Evolutionary conservation across 2,113 vertebrate species (phyloP).

Genomic region (Macquaria ambigua): DNA sequence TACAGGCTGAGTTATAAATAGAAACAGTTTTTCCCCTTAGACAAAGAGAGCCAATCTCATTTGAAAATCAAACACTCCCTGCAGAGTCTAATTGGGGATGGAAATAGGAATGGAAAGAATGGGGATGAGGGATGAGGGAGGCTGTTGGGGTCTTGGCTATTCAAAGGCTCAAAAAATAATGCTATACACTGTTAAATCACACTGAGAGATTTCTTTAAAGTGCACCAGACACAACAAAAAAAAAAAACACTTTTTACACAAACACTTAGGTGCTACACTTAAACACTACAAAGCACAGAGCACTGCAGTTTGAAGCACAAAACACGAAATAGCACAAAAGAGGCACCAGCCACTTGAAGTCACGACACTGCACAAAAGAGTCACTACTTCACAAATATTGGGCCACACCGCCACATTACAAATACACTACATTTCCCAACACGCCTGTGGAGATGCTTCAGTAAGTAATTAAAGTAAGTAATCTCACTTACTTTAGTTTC

Average conservation of each 20-base stretch:
- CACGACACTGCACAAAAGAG: constrained; percentile 50
- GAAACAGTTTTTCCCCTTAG: constrained; percentile 41
- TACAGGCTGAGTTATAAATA: constrained; percentile 64
- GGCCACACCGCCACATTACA: constrained; percentile 49
- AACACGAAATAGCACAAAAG: constrained; percentile 39
- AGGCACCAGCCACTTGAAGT: constrained; percentile 30
- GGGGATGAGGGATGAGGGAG: constrained; percentile 62
- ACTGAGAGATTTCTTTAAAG: constrained; percentile 34
- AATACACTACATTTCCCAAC: constrained; percentile 73
- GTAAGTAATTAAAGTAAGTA: constrained; percentile 66
- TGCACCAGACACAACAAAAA: constrained; percentile 37
- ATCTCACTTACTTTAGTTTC: constrained; percentile 71
- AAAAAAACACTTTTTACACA: constrained; percentile 12
- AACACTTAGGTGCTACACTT: constrained; percentile 50
- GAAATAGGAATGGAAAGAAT: constrained; percentile 55
- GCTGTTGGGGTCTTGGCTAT: constrained; percentile 61
- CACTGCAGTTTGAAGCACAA: constrained; percentile 49
- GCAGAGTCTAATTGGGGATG: constrained; percentile 57
- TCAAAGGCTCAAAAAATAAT: constrained; percentile 40
- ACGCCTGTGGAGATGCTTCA: constrained; percentile 80
- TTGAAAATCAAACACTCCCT: constrained; percentile 67
- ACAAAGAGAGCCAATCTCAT: constrained; percentile 65
- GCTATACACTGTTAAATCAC: constrained; percentile 26
- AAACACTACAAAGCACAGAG: constrained; percentile 38
- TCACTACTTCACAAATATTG: constrained; percentile 45